Evolutionary conservation across 2,888 invertebrate species (phyloP).

Genomic region (Notocelia uddmanniana): DNA sequence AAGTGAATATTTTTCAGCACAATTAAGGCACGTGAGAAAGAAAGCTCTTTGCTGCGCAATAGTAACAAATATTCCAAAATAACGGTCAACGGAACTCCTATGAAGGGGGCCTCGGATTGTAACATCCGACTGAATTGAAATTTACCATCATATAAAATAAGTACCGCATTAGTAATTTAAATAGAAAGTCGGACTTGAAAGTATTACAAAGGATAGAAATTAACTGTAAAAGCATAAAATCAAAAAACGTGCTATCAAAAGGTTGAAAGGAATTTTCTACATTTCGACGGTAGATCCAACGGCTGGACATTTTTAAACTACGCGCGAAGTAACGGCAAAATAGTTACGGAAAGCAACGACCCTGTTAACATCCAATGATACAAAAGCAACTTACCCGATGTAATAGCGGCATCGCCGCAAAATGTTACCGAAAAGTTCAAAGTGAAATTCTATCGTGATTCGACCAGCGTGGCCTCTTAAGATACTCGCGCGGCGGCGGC

Average conservation of each 20-base stretch:
- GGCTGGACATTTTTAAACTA: neutral
- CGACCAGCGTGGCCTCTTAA: slow-evolving; percentile 60
- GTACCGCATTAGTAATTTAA: neutral
- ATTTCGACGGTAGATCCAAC: slow-evolving; percentile 10
- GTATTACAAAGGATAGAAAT: neutral
- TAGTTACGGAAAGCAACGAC: neutral
- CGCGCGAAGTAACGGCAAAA: neutral
- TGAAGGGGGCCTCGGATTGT: too few relatives aligned
- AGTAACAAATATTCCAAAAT: neutral
- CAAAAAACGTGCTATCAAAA: neutral
- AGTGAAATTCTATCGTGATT: slow-evolving; percentile 50
- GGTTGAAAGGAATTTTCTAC: neutral
- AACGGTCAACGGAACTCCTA: too few relatives aligned
- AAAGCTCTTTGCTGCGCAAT: neutral
- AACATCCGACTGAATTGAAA: too few relatives aligned
- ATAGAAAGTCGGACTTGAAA: neutral
- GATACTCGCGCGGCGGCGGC: slow-evolving; percentile 66
- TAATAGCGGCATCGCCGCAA: slow-evolving; percentile 78
- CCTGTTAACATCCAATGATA: neutral
- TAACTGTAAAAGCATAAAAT: neutral
- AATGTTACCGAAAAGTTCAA: slow-evolving; percentile 63
- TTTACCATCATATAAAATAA: neutral
- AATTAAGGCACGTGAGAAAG: neutral
- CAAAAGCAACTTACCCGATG: slow-evolving; percentile 67
- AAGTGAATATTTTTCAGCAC: neutral